phyloP scores from a whole-genome alignment of 2,797 vertebrate genomes.

The Acomys russatus region DNA sequence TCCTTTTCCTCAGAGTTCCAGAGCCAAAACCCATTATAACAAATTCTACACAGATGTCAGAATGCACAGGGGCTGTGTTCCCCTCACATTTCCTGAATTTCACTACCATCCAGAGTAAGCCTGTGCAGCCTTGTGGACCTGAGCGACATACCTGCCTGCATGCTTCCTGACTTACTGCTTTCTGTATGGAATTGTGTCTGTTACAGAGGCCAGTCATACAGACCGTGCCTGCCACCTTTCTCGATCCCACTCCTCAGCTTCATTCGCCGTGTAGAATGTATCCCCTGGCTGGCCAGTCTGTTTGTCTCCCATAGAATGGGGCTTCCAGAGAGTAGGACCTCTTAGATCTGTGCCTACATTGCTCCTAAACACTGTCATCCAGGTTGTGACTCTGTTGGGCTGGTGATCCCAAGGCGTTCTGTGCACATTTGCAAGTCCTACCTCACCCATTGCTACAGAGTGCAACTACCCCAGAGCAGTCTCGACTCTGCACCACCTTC shows the following conservation, averaged over 20 bases:
- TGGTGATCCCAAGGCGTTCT: neutral
- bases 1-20: neutral
- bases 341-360: neutral
- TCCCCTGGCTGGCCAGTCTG: too few species aligned
- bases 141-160: neutral
- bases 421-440: neutral
- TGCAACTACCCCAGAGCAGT: neutral
- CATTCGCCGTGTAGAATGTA: neutral
- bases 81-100: neutral
- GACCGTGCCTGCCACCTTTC: fast-evolving
- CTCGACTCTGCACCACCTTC: neutral
- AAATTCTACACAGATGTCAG: neutral
- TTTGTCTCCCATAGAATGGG: neutral
- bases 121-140: neutral
- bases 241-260: neutral
- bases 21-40: neutral
- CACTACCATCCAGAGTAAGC: neutral
- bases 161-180: neutral
- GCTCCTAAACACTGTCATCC: neutral
- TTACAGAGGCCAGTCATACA: neutral
- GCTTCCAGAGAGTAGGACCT: neutral
- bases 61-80: neutral
- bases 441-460: neutral
- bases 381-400: neutral
- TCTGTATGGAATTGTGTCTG: neutral